Base-by-base conservation (phyloP, 2,113 vertebrate genomes). In the Phalacrocorax pelagicus region DNA sequence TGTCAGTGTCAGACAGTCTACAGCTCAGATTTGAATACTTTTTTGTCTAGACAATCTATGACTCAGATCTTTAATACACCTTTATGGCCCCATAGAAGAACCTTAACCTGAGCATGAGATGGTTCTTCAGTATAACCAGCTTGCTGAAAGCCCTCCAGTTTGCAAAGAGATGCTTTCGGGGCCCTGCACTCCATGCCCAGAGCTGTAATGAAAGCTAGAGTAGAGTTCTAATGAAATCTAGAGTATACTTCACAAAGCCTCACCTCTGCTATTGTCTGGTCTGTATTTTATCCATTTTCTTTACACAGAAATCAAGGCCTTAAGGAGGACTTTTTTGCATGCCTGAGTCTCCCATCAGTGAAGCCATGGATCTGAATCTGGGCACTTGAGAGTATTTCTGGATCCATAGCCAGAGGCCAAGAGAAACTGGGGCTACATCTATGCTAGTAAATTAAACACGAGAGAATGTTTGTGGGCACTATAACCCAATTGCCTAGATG, bases 401-500 rank as follows among this genome's bases (percentile, higher is more conserved):
- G 21, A 52, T 90, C 36, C 22, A 22, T 36, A 66, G 34, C 23
- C 23, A 67, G 21, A 51, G 36, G 30, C 47, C 42, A 69, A 44
- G 59, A 74, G 57, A 77, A 81, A 51, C 42, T 29, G 42, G 23
- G 12, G 22, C n/a, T 73, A 22, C 8, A 13, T 24, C 59, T 58
- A 7, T 70, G 38, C 21, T 58, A n/a, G 17, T 80, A 63, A 80
- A 92, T 58, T 69, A 58, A 85, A 46, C 21, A 52, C 23, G 38
- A 79, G 47, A 47, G 22, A 52, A 63, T 54, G 66, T 83, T 92
- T 54, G 44, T 86, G 66, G 61, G 26, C 26, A 20, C 30, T 69
- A 2, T 40, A 69, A 46, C 14, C 63, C 1, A 0, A 26, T 82
- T 83, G 22, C 38, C 10, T 69, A 63, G 42, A 19, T 0, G 0